Evolutionary conservation across 2,797 vertebrate genomes (phyloP).

Genomic region (Ateles fusciceps): DNA sequence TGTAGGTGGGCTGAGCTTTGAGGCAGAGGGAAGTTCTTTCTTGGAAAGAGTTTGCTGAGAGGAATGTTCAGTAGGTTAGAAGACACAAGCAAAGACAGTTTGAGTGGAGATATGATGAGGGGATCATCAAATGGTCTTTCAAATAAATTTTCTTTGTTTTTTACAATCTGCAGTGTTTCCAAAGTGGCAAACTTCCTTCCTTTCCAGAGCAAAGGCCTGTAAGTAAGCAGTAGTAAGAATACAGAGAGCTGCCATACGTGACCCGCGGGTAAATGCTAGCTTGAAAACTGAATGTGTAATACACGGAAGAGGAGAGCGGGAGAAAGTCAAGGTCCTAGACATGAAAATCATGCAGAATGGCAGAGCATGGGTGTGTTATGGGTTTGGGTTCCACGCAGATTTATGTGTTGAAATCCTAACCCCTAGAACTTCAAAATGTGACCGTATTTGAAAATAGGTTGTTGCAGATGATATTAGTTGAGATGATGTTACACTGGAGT

Average conservation of each 20-base stretch:
- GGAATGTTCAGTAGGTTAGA: background rate
- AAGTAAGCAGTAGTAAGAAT: background rate
- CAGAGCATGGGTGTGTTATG: fast-evolving
- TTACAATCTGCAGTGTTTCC: background rate
- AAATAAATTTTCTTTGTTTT: background rate
- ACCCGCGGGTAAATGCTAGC: background rate
- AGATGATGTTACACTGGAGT: background rate
- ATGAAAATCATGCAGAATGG: background rate
- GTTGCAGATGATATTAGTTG: background rate
- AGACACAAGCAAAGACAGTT: background rate
- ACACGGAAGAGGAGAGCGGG: background rate
- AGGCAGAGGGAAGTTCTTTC: background rate
- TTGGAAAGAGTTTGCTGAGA: background rate
- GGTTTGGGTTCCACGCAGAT: background rate
- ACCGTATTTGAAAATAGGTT: background rate
- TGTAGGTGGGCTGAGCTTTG: background rate
- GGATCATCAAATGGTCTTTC: background rate
- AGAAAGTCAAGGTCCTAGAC: background rate
- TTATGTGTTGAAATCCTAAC: background rate
- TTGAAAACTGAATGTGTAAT: background rate
- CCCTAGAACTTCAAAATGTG: background rate
- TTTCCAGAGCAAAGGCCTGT: background rate
- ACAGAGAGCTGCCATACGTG: background rate
- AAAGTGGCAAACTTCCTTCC: background rate
- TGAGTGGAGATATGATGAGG: background rate